Percentiles rank a stretch among this genome's conserved stretches.
Conservation (phyloP, 2,113 vertebrate species). For the Pagrus major region DNA sequence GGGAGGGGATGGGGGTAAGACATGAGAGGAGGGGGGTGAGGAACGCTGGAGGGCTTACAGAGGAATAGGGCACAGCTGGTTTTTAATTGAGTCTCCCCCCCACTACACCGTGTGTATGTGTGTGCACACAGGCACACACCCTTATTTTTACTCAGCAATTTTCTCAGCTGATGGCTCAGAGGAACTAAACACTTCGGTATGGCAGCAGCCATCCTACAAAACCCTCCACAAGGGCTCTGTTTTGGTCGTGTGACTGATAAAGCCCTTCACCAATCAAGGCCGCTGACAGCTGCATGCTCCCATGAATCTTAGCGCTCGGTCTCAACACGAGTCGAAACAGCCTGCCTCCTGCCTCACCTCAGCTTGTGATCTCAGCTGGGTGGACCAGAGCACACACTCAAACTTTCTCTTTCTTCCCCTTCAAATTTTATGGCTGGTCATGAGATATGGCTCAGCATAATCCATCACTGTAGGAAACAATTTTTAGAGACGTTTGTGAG, state of each 20-base stretch:
- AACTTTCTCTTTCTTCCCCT: not conserved
- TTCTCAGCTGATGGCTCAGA: constrained; percentile 81
- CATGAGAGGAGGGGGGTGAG: constrained; percentile 54
- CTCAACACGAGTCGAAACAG: constrained; percentile 17
- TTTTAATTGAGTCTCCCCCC: constrained; percentile 84
- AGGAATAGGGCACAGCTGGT: constrained; percentile 84
- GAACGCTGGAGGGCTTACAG: constrained; percentile 75
- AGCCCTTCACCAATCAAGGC: constrained; percentile 60
- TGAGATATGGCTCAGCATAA: constrained; percentile 22
- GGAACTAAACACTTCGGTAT: constrained; percentile 67
- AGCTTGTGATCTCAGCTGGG: constrained; percentile 49
- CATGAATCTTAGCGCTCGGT: constrained; percentile 41
- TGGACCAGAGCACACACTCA: constrained; percentile 17
- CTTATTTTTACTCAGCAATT: constrained; percentile 81
- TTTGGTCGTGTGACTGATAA: constrained; percentile 62
- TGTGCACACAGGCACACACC: constrained; percentile 21
- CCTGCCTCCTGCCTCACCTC: constrained; percentile 16
- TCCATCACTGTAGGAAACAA: not conserved
- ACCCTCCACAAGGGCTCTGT: constrained; percentile 36
- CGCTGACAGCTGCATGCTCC: constrained; percentile 52
- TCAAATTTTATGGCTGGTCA: constrained; percentile 29
- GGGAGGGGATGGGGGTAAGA: constrained; percentile 53
- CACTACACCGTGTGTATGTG: constrained; percentile 31
- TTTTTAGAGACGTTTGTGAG: constrained; percentile 19
- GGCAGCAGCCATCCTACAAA: constrained; percentile 58